phyloP scores from a whole-genome alignment of 2,888 invertebrate genomes.

The Netelia inedita region DNA sequence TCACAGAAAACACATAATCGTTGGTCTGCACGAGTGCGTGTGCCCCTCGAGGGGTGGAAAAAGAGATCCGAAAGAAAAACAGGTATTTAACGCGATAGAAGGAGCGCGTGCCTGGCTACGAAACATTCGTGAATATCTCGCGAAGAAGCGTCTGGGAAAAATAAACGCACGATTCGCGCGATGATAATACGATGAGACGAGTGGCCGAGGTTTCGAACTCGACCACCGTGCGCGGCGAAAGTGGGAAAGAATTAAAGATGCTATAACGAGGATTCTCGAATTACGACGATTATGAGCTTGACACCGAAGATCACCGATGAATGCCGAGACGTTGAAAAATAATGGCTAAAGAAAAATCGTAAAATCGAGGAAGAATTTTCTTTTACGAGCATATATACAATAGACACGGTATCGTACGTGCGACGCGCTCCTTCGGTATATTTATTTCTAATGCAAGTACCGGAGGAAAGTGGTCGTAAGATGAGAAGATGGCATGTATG shows the following conservation, averaged over 20 bases:
- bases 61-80: constrained; percentile 1
- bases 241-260: constrained; percentile 17
- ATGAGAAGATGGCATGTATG: background rate
- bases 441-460: constrained; percentile 57
- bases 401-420: constrained; percentile 17
- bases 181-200: background rate
- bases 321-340: background rate
- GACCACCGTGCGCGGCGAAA: constrained; percentile 18
- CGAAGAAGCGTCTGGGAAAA: background rate
- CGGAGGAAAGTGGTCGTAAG: constrained; percentile 59
- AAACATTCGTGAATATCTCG: background rate
- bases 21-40: constrained; percentile 8
- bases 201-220: background rate
- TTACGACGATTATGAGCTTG: constrained; percentile 10
- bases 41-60: background rate
- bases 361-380: constrained; percentile 27
- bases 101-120: constrained; percentile 3
- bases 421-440: constrained; percentile 18
- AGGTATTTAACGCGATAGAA: constrained; percentile 16
- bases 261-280: constrained; percentile 14
- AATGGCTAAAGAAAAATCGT: background rate
- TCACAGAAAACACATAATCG: constrained; percentile 24
- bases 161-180: background rate
- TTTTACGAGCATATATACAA: constrained; percentile 25
- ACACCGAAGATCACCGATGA: background rate